Conservation (phyloP, 2,113 vertebrate genomes). For the Clarias macrocephalus region DNA sequence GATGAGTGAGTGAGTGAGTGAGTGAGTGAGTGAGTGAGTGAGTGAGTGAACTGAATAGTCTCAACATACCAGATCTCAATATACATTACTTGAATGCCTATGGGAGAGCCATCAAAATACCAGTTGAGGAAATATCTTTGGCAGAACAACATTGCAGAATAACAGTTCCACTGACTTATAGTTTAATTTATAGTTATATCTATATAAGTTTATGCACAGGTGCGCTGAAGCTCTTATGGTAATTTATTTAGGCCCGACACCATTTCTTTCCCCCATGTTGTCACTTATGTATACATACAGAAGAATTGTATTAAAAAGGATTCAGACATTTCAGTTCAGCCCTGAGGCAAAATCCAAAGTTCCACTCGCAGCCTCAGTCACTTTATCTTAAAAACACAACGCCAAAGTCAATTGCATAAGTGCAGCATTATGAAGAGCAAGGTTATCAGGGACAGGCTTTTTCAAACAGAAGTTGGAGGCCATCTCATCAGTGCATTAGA, state of each 20-base stretch:
- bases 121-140: not conserved
- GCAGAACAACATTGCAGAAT: not conserved
- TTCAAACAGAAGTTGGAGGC: slow-evolving; percentile 21
- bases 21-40: too few relatives aligned
- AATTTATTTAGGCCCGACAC: not conserved
- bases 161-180: not conserved
- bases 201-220: not conserved
- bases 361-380: not conserved
- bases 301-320: not conserved
- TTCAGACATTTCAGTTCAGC: not conserved
- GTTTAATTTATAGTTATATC: not conserved
- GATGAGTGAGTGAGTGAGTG: too few relatives aligned
- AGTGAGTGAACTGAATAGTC: too few relatives aligned
- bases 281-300: not conserved
- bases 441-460: slow-evolving; percentile 20
- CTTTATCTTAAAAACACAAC: not conserved
- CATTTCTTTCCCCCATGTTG: not conserved
- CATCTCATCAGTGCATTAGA: slow-evolving; percentile 22
- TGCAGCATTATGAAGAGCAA: not conserved
- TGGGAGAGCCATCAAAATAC: not conserved
- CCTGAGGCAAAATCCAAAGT: not conserved
- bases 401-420: slow-evolving; percentile 5
- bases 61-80: not conserved
- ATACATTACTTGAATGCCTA: not conserved
- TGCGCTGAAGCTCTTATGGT: not conserved